Conservation (phyloP, 2,113 vertebrate genomes). For the Pristiophorus japonicus region DNA sequence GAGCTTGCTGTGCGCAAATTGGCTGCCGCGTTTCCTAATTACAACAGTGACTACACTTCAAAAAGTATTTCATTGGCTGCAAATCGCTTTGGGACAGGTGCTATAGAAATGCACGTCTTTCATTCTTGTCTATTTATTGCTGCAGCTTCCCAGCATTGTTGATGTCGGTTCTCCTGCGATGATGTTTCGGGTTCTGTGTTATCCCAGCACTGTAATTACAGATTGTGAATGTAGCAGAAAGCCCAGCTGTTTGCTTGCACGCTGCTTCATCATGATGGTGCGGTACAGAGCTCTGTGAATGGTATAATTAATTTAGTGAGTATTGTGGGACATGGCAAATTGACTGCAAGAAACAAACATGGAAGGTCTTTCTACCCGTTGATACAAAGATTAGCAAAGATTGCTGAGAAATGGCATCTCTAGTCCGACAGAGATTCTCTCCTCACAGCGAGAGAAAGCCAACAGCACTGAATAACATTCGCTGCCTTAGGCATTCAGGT, state of each 20-base stretch:
- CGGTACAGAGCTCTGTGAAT: background rate
- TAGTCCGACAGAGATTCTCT: background rate
- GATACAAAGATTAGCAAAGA: background rate
- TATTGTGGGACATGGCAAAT: slow-evolving; percentile 21
- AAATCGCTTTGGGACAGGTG: no score
- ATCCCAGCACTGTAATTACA: slow-evolving; percentile 4
- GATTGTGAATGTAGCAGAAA: background rate
- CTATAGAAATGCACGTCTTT: no score
- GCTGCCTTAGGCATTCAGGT: background rate
- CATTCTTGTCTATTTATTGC: background rate
- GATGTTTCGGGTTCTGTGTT: background rate
- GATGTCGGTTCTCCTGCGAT: background rate
- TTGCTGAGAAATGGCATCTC: background rate
- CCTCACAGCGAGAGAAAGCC: background rate
- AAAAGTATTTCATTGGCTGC: no score
- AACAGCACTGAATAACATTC: no score
- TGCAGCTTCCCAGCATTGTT: background rate
- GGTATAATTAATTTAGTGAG: slow-evolving; percentile 15
- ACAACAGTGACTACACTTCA: no score
- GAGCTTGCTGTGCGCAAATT: no score
- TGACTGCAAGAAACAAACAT: slow-evolving; percentile 13
- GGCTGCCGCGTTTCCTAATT: no score
- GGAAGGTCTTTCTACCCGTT: background rate
- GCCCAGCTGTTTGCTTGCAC: background rate
- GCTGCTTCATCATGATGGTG: background rate